phyloP scores from a whole-genome alignment of 2,113 vertebrate genomes.

The Atherinomorus stipes region DNA sequence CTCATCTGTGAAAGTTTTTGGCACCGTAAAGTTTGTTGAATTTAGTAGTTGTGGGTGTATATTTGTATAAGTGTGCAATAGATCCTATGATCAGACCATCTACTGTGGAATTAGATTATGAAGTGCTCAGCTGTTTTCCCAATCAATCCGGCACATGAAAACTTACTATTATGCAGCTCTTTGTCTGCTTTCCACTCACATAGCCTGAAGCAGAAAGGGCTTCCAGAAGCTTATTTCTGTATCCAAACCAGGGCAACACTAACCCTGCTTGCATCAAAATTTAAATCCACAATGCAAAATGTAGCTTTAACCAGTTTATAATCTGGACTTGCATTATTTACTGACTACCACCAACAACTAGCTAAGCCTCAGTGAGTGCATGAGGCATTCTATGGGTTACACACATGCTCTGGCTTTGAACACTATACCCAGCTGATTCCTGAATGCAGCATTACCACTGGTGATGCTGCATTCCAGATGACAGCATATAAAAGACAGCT shows the following conservation, averaged over 20 bases:
- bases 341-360: not conserved
- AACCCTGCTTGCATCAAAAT: not conserved
- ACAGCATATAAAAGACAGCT: not conserved
- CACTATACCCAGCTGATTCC: conserved; percentile 7
- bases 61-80: conserved; percentile 30
- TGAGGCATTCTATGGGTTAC: not conserved
- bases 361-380: not conserved
- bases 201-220: not conserved
- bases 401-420: not conserved
- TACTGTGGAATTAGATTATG: conserved; percentile 33
- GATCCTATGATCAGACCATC: conserved; percentile 3
- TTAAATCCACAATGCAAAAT: not conserved
- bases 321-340: conserved; percentile 2
- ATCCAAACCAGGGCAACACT: not conserved
- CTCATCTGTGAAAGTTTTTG: conserved; percentile 18
- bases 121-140: conserved; percentile 29
- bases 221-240: not conserved
- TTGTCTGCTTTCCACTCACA: conserved; percentile 50
- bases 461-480: not conserved
- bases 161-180: conserved; percentile 20
- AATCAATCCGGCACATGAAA: conserved; percentile 12
- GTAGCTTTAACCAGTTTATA: not conserved
- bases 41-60: not conserved
- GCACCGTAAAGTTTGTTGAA: conserved; percentile 12
- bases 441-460: not conserved